A percentile compares a stretch with the other conserved stretches of the same genome.
Conservation (phyloP, 2,888 invertebrate genomes). For the Lamellibrachia satsuma region DNA sequence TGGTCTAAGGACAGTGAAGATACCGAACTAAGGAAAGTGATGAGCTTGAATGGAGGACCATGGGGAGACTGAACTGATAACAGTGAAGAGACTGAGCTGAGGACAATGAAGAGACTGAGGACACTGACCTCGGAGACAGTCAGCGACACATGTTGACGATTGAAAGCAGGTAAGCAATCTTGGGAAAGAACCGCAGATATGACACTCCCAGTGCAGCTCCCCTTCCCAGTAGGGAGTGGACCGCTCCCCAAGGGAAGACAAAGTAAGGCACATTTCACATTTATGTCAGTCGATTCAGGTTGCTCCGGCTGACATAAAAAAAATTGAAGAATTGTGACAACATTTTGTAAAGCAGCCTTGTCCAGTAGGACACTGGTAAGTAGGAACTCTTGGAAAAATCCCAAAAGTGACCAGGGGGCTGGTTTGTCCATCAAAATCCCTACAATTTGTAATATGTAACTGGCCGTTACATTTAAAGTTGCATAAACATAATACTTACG, state of each 20-base stretch:
- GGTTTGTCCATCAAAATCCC: too few relatives aligned
- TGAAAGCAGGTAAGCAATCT: slow-evolving; percentile 51
- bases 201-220: slow-evolving; percentile 49
- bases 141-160: slow-evolving; percentile 54
- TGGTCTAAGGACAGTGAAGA: too few relatives aligned
- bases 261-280: neutral
- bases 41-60: too few relatives aligned
- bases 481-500: too few relatives aligned
- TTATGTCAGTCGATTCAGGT: neutral
- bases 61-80: neutral
- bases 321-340: neutral
- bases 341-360: too few relatives aligned
- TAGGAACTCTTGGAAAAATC: too few relatives aligned
- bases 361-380: too few relatives aligned
- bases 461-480: too few relatives aligned
- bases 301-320: neutral
- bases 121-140: slow-evolving; percentile 38
- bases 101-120: too few relatives aligned
- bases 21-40: too few relatives aligned
- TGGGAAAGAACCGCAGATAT: slow-evolving; percentile 56
- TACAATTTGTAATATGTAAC: too few relatives aligned
- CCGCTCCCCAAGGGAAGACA: neutral
- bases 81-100: neutral
- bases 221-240: neutral
- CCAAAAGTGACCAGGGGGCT: too few relatives aligned